Evolutionary conservation across 2,888 invertebrate species (phyloP), one percentile per base, ranked within the genome.

Genomic region (Drosophila pseudotalamancana): DNA sequence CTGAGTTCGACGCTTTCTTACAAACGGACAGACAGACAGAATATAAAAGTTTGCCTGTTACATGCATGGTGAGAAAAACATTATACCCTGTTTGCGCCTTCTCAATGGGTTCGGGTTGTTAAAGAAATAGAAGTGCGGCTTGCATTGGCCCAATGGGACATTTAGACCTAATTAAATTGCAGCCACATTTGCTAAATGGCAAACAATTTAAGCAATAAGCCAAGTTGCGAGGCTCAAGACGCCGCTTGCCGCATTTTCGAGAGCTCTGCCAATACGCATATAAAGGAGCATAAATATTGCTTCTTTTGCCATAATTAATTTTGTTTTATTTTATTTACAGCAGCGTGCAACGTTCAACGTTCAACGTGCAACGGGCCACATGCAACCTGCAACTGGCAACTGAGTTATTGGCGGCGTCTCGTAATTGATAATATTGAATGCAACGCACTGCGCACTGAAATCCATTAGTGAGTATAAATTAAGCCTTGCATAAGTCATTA

Each of bases 401-500:
- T 32, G 54, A 57, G 71, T 56, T 51, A 54, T 65, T 71, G 70
- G 48, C 34, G 70, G 37, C 50, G 23, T 43, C 43, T 45, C 71
- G 61, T 87, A 81, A 87, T 84, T 81, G 85, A 84, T 87, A 81
- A 81, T 84, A 87, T 81, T 72, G 75, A 64, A 82, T 67, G 75
- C 79, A 48, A 37, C 46, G 48, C 77, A 63, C 45, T 45, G 56
- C 55, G 46, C 12, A 67, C 56, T 49, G 77, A 75, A 82, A 84
- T 84, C 85, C 81, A 82, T 82, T 82, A 77, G 81, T 82, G 85
- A 87, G 85, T 87, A 82, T 81, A 72, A 87, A 84, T 87, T 81
- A 77, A 81, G 72, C 77, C 85, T 63, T 84, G 78, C 75, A 77
- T 75, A 65, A 84, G 74, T 81, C 81, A 87, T 80, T 77, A 72